phyloP scores from a whole-genome alignment of 2,113 vertebrate species.

The Dasyurus viverrinus region DNA sequence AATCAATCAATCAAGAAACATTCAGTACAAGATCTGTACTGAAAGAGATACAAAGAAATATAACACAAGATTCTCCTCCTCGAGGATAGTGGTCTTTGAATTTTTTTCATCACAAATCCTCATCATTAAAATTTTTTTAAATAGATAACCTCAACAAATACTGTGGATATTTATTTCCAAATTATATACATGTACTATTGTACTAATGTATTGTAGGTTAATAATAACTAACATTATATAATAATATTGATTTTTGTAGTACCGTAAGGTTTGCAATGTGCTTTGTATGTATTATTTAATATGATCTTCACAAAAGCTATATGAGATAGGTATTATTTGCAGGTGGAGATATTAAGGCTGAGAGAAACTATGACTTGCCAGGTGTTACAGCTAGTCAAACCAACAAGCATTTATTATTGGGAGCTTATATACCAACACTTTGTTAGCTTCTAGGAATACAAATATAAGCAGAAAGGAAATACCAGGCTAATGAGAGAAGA shows the following conservation, averaged over 20 bases:
- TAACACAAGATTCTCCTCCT: neutral
- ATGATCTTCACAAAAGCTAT: neutral
- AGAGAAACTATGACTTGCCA: neutral
- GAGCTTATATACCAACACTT: neutral
- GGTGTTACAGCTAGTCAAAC: neutral
- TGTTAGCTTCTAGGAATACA: neutral
- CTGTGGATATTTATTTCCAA: neutral
- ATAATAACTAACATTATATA: neutral
- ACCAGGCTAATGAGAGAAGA: neutral
- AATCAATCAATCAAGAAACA: neutral
- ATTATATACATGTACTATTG: neutral
- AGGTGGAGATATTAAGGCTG: neutral
- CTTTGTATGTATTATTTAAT: neutral
- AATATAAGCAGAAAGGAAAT: neutral
- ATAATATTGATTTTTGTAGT: neutral
- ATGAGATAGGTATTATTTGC: neutral
- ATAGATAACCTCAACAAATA: neutral
- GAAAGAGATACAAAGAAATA: neutral
- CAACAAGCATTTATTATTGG: neutral
- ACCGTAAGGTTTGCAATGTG: neutral
- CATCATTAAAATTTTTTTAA: neutral
- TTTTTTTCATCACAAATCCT: neutral
- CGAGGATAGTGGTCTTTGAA: neutral
- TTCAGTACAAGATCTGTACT: neutral
- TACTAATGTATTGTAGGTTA: neutral